Conservation (phyloP, 2,888 invertebrate genomes). For the Melanotus villosus region DNA sequence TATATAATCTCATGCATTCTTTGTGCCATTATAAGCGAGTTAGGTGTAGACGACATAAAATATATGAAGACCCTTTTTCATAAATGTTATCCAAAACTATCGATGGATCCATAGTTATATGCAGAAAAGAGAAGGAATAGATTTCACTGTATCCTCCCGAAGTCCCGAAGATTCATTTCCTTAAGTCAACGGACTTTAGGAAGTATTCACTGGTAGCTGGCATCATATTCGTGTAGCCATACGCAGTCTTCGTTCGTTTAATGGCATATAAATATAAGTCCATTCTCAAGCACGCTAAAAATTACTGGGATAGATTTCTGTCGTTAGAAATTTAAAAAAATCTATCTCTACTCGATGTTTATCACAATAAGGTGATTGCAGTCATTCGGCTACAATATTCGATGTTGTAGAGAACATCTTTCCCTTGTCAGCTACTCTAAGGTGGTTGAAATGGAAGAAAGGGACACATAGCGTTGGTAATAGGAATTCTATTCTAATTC, state of each 20-base stretch:
- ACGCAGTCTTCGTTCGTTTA: background rate
- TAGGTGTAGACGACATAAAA: constrained; percentile 1
- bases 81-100: constrained; percentile 1
- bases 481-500: constrained; percentile 25
- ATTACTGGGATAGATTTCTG: constrained; percentile 22
- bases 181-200: background rate
- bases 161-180: too few relatives aligned
- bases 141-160: too few relatives aligned
- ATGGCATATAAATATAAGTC: constrained; percentile 34
- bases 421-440: constrained; percentile 23
- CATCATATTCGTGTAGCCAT: background rate
- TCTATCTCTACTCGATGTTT: constrained; percentile 44
- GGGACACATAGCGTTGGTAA: constrained; percentile 1
- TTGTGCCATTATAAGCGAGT: constrained; percentile 4
- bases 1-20: background rate
- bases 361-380: constrained; percentile 38
- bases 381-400: constrained; percentile 21
- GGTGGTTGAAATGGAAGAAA: constrained; percentile 27
- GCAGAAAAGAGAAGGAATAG: background rate
- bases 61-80: background rate
- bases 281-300: constrained; percentile 27
- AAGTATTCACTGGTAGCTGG: background rate
- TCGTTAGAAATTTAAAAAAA: constrained; percentile 29
- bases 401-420: constrained; percentile 7
- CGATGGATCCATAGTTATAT: constrained; percentile 16